phyloP scores from a whole-genome alignment of 2,113 vertebrate genomes.

The Irena cyanogastra region DNA sequence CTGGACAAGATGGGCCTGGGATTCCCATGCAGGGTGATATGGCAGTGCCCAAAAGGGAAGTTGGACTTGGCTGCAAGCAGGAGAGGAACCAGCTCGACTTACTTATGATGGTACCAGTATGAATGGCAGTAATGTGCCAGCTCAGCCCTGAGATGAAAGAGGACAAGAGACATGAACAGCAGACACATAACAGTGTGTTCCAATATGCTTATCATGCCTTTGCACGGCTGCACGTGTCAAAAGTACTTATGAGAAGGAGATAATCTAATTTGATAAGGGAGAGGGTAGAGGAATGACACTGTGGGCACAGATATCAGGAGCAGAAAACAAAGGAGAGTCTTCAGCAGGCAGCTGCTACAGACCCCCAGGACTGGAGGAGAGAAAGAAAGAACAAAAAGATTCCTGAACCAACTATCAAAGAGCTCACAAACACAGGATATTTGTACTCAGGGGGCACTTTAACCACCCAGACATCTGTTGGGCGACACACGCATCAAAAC shows the following conservation, averaged over 20 bases:
- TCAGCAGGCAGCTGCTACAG: conserved; percentile 42
- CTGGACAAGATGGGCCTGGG: background rate
- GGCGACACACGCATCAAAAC: conserved; percentile 58
- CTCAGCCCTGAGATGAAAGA: background rate
- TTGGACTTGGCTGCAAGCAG: background rate
- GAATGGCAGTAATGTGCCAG: background rate
- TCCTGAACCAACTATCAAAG: conserved; percentile 61
- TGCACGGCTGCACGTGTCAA: background rate
- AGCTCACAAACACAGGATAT: conserved; percentile 57
- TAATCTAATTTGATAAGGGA: conserved; percentile 41
- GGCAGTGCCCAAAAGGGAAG: background rate
- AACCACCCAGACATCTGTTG: conserved; percentile 66
- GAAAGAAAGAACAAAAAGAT: conserved; percentile 58
- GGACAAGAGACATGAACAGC: background rate
- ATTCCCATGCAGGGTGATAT: background rate
- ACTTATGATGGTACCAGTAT: background rate
- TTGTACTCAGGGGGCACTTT: conserved; percentile 64
- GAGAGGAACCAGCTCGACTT: background rate
- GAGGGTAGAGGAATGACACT: conserved; percentile 7
- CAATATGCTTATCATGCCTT: background rate
- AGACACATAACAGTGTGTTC: background rate
- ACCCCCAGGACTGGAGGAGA: conserved; percentile 40
- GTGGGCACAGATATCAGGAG: conserved; percentile 22
- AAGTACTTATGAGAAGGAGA: background rate
- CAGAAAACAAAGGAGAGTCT: conserved; percentile 44